These are phyloP conservation scores for Bergia puertoricense DNA, from an alignment of 92 coral and sea anemone species.

Conservation along the genomic window DNA sequence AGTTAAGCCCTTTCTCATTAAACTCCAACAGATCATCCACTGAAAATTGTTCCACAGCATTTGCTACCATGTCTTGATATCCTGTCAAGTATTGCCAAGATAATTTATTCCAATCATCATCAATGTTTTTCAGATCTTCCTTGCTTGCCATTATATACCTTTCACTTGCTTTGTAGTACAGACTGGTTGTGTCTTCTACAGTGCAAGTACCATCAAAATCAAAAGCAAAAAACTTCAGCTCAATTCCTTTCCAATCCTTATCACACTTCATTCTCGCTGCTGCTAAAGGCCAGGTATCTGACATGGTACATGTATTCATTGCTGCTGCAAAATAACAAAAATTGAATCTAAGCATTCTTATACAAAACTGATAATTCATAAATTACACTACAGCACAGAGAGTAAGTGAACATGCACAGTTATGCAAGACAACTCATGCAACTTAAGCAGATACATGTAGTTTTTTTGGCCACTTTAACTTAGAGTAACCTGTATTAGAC, in stretches of 20 bases:
- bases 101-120: conserved; percentile 75
- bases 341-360: too few relatives aligned
- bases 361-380: too few relatives aligned
- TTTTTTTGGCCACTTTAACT: too few relatives aligned
- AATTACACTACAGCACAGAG: too few relatives aligned
- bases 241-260: conserved; percentile 67
- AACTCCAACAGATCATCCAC: conserved; percentile 33
- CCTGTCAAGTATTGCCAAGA: conserved; percentile 62
- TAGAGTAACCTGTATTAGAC: too few relatives aligned
- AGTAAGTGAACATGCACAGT: too few relatives aligned
- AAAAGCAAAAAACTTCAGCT: conserved; percentile 74
- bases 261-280: conserved; percentile 51
- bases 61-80: conserved; percentile 56
- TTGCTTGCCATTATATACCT: conserved; percentile 63
- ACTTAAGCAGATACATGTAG: too few relatives aligned
- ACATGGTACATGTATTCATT: conserved; percentile 15
- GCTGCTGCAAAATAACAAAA: conserved; percentile 8
- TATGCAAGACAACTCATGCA: too few relatives aligned
- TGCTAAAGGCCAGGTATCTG: conserved; percentile 45
- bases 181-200: conserved; percentile 73
- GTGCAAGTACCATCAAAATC: conserved; percentile 98
- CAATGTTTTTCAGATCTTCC: conserved; percentile 55
- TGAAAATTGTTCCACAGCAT: conserved; percentile 44
- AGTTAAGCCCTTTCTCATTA: conserved; percentile 69
- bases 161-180: conserved; percentile 85